Conservation (phyloP, 2,113 vertebrate genomes). For the Rhombomys opimus region DNA sequence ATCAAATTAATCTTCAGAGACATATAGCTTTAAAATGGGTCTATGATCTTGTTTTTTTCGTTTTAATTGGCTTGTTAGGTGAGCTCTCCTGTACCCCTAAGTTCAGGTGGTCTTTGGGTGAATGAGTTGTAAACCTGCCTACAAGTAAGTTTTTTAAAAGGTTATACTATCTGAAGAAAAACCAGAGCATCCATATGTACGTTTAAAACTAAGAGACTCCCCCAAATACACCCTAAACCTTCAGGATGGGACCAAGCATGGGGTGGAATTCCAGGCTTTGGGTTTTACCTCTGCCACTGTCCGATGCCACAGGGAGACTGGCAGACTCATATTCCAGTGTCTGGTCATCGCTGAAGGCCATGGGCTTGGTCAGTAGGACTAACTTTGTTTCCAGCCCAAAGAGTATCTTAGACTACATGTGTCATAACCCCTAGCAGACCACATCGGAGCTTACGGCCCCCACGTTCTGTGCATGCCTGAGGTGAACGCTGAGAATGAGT, state of each 20-base stretch:
- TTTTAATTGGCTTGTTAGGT: neutral
- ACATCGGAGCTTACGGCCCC: neutral
- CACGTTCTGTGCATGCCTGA: neutral
- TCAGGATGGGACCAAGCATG: neutral
- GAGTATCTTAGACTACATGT: too few species aligned
- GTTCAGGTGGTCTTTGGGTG: neutral
- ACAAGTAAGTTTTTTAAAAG: neutral
- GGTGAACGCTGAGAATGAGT: neutral
- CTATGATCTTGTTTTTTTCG: neutral
- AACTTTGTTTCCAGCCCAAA: neutral
- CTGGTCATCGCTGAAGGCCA: accelerated
- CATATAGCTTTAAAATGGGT: neutral
- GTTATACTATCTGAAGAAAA: neutral
- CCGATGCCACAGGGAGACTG: too few species aligned
- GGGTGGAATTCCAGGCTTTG: neutral
- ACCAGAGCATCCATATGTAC: too few species aligned
- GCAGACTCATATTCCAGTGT: too few species aligned
- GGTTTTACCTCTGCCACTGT: neutral
- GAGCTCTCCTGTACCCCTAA: neutral
- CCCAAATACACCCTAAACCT: neutral
- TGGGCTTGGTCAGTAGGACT: accelerated
- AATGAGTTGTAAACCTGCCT: neutral
- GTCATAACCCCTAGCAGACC: neutral
- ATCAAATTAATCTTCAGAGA: neutral
- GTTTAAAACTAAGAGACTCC: neutral